Evolutionary conservation across 2,113 vertebrate genomes (phyloP).

Genomic region (Leptobrachium leishanense): DNA sequence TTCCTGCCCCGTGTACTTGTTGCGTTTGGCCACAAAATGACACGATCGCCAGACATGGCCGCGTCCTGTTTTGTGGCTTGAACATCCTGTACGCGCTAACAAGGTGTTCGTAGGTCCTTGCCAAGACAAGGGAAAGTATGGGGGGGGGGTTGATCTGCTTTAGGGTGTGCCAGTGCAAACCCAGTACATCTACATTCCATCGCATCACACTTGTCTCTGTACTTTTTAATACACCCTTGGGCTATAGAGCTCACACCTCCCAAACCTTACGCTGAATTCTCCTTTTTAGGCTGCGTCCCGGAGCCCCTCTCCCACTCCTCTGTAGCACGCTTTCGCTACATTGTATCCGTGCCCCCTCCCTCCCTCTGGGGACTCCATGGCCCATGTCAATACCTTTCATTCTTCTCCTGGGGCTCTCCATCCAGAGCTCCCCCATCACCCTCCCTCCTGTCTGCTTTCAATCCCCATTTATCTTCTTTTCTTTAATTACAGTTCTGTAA

Average conservation of each 20-base stretch:
- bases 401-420: neutral
- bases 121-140: too few species aligned
- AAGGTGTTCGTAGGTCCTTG: neutral
- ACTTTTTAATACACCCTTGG: neutral
- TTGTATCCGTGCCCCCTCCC: neutral
- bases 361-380: neutral
- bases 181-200: conserved; percentile 1
- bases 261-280: neutral
- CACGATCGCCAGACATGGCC: neutral
- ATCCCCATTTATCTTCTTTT: neutral
- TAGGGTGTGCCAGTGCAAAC: neutral
- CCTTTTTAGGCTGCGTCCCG: neutral
- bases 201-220: too few species aligned
- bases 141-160: neutral
- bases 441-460: neutral
- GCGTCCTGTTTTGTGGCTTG: neutral
- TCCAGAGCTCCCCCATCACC: neutral
- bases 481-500: conserved; percentile 28
- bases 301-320: neutral
- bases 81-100: neutral
- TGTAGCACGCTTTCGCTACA: neutral
- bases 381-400: neutral
- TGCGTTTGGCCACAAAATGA: too few species aligned
- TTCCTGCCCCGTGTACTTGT: too few species aligned
- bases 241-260: neutral